Conservation (phyloP, 2,113 vertebrate genomes). For the Chinchilla lanigera region DNA sequence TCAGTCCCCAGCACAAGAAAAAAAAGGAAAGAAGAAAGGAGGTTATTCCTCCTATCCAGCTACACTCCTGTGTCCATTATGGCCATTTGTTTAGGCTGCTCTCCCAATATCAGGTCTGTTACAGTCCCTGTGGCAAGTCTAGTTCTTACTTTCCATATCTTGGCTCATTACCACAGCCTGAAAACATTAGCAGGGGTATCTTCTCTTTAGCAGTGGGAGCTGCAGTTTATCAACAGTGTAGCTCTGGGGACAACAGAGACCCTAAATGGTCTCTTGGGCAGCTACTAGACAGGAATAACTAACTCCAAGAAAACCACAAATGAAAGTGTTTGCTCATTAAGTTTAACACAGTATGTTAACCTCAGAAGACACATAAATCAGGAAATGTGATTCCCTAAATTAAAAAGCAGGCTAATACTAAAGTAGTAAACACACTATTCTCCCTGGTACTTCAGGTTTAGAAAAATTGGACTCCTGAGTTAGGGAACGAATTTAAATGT, state of each 20-base stretch:
- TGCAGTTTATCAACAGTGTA: background rate
- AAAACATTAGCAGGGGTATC: background rate
- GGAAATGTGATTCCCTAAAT: constrained; percentile 26
- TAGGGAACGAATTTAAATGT: background rate
- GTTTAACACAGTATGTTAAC: background rate
- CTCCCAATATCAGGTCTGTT: background rate
- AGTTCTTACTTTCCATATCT: background rate
- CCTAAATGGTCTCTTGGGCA: background rate
- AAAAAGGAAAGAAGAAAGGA: background rate
- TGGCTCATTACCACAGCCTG: background rate
- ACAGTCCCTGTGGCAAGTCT: background rate
- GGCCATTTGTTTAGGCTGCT: background rate
- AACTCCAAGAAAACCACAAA: background rate
- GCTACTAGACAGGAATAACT: background rate
- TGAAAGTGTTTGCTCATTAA: background rate
- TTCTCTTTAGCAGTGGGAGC: background rate
- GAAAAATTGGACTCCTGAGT: background rate
- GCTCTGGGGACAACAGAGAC: background rate
- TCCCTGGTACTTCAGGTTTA: background rate
- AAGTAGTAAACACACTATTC: background rate
- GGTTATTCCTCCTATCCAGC: background rate
- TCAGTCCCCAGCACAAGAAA: background rate
- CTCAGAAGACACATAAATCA: background rate
- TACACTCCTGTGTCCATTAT: background rate
- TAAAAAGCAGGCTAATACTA: background rate